Evolutionary conservation across 2,888 invertebrate species (phyloP), one percentile per base, ranked within the genome.

Genomic region (Notodonta dromedarius): DNA sequence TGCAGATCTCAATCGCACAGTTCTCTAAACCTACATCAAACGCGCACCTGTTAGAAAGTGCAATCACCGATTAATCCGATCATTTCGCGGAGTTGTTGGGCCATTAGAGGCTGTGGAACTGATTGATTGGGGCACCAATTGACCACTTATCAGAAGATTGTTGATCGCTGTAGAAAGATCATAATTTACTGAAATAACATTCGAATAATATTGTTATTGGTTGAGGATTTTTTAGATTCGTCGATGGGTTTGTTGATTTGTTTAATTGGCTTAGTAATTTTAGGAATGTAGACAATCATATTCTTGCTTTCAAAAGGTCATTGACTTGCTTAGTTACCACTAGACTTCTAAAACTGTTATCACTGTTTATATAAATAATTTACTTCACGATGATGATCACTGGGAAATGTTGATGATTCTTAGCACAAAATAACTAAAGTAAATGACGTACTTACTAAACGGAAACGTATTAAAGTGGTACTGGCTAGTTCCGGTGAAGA

Each of bases 11-110:
- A 54, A n/a, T 53, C 24, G 24, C 54, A 24, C 39, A 39, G n/a
- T 39, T 11, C 32, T 52, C 35, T 35, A 39, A 54, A 53, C 54
- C 13, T 39, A 39, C 54, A 54, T 54, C 14, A 54, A 54, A 54
- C 35, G 54, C n/a, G 39, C 73, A 70, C 70, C 73, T 70, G 73
- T 79, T 80, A 80, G 81, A 81, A 81, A 81, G 80, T 78, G 65
- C 67, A 74, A 74, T 79, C 72, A 71, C 66, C 64, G 60, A 62
- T 60, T 70, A 73, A 71, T 66, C 64, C 70, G 53, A 35, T 60
- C 62, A 67, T 70, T 64, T 42, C 54, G 58, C 61, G 57, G 66
- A 65, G 65, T 66, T 61, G 62, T 54, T 51, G 59, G 65, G 13
- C 56, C 65, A 67, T 71, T 73, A 67, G 52, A 55, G 35, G 57